Conservation (phyloP, 2,113 vertebrate genomes). For the Turdus rufiventris region DNA sequence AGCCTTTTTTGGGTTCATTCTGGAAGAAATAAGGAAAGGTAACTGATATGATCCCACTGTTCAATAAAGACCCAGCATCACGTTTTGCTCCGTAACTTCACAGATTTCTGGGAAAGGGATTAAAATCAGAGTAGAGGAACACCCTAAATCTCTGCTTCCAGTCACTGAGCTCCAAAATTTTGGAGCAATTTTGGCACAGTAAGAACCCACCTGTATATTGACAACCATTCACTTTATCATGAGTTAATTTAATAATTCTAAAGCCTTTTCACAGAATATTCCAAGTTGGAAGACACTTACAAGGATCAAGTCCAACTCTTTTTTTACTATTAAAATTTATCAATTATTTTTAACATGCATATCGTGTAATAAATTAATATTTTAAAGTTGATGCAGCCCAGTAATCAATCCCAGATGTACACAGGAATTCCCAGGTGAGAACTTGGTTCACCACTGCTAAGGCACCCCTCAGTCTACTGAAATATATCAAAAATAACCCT, state of each 20-base stretch:
- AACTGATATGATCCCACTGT: accelerated
- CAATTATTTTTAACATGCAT: not conserved
- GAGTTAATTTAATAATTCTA: not conserved
- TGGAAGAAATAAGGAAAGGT: not conserved
- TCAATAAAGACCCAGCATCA: not conserved
- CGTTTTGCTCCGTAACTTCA: not conserved
- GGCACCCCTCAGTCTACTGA: not conserved
- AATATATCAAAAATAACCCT: not conserved
- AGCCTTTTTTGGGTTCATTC: accelerated
- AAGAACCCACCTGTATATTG: not conserved
- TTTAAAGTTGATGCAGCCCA: not conserved
- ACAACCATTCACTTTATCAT: not conserved
- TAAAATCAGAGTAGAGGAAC: not conserved
- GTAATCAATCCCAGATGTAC: accelerated
- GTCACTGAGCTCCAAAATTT: not conserved
- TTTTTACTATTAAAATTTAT: not conserved
- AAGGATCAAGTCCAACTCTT: not conserved
- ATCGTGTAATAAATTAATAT: not conserved
- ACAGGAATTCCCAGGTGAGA: not conserved
- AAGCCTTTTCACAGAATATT: not conserved
- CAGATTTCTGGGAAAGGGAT: accelerated
- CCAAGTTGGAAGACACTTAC: not conserved
- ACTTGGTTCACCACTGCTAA: too few relatives aligned
- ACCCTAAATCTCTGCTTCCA: not conserved
- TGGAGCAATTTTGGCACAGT: accelerated